A percentile compares a stretch with the other conserved stretches of the same genome.
Conservation (phyloP, 1,140 invertebrate species). For the Listronotus bonariensis region DNA sequence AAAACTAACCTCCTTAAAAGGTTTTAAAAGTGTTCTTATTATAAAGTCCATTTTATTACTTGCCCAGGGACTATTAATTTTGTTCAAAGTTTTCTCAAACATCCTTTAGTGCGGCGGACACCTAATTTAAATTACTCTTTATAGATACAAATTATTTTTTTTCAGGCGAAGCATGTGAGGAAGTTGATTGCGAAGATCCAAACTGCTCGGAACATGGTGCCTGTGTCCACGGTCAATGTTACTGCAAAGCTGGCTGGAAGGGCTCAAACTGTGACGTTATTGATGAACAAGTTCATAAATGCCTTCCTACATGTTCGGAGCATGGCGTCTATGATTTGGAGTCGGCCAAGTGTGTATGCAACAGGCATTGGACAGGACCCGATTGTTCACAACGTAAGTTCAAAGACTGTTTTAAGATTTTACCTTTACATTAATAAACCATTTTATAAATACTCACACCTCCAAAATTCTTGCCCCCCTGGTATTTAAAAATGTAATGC, state of each 20-base stretch:
- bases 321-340: conserved; percentile 89
- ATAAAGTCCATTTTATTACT: too few species aligned
- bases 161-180: conserved; percentile 56
- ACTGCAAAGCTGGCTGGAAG: conserved; percentile 95
- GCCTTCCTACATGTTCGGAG: conserved; percentile 87
- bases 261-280: conserved; percentile 85
- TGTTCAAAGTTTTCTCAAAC: too few species aligned
- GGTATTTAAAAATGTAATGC: too few species aligned
- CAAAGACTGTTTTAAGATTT: too few species aligned
- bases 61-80: too few species aligned
- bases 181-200: conserved; percentile 65
- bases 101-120: too few species aligned
- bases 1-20: too few species aligned
- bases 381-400: conserved; percentile 86
- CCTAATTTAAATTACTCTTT: conserved; percentile 1
- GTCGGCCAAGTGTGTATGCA: conserved; percentile 83
- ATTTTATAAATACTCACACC: too few species aligned
- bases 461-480: too few species aligned
- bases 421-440: too few species aligned
- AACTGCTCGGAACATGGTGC: conserved; percentile 89
- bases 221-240: conserved; percentile 91
- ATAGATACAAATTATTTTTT: conserved; percentile 12
- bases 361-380: conserved; percentile 85
- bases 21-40: too few species aligned
- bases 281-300: conserved; percentile 86